Evolutionary conservation across 2,797 vertebrate species (phyloP).

Genomic region (Gallinago nigripennis): DNA sequence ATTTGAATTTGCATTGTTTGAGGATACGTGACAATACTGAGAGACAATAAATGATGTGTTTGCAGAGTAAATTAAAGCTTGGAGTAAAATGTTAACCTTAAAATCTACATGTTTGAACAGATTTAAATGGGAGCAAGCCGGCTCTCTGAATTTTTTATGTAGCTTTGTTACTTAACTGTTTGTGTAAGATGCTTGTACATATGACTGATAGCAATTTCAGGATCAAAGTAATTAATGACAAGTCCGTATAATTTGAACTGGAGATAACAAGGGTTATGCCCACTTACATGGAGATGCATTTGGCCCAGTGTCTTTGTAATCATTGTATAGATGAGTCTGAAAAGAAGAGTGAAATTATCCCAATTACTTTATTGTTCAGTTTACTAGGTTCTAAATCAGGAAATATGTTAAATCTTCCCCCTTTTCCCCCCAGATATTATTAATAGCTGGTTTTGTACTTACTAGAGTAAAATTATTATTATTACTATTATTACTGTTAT

Average conservation of each 20-base stretch:
- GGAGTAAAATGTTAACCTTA: not conserved
- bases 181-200: not conserved
- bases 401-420: not conserved
- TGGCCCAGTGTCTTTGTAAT: not conserved
- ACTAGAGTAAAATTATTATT: not conserved
- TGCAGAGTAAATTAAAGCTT: not conserved
- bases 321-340: not conserved
- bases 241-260: not conserved
- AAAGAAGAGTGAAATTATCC: not conserved
- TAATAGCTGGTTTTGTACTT: not conserved
- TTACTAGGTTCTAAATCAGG: not conserved
- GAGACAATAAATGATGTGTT: not conserved
- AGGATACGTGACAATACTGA: not conserved
- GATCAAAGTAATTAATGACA: not conserved
- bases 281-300: not conserved
- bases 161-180: not conserved
- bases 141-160: not conserved
- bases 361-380: not conserved
- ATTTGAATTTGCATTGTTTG: not conserved
- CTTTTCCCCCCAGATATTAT: not conserved
- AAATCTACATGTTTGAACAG: not conserved
- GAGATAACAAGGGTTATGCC: not conserved
- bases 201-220: not conserved
- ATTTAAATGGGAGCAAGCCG: not conserved
- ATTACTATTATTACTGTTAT: not conserved